Conservation (phyloP, 1,140 invertebrate genomes). For the Drosophila nebulosa region DNA sequence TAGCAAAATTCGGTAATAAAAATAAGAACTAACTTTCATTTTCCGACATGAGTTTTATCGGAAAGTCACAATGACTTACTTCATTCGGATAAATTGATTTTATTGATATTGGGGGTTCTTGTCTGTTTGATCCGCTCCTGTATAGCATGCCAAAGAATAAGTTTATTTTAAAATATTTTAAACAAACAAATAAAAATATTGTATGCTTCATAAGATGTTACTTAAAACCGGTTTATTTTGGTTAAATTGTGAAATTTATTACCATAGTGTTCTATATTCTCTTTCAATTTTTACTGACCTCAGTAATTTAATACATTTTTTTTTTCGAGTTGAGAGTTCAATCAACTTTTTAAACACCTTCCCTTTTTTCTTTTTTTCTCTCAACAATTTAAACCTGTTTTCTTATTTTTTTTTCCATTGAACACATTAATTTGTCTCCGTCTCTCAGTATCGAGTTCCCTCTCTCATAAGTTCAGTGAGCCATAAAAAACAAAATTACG, state of each 20-base stretch:
- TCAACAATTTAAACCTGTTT: slow-evolving; percentile 40
- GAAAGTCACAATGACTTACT: no score
- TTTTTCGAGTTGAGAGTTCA: slow-evolving; percentile 17
- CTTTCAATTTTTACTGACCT: background rate
- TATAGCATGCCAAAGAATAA: background rate
- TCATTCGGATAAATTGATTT: no score
- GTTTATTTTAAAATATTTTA: background rate
- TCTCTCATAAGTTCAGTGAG: slow-evolving; percentile 17
- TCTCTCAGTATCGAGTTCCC: background rate
- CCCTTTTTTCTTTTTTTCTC: slow-evolving; percentile 15
- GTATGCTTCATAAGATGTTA: no score
- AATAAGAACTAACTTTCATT: no score
- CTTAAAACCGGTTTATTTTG: background rate
- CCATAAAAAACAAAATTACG: slow-evolving; percentile 29
- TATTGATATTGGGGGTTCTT: no score
- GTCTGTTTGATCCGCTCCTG: background rate
- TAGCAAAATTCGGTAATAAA: no score
- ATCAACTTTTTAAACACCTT: slow-evolving; percentile 27
- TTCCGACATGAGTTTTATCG: no score
- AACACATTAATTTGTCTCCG: slow-evolving; percentile 18
- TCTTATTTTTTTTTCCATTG: slow-evolving; percentile 4
- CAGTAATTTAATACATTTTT: background rate
- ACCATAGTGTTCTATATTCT: background rate
- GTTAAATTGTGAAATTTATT: background rate
- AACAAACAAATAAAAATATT: background rate